Evolutionary conservation across 1,140 invertebrate genomes (phyloP).

Genomic region (Nasonia giraulti): DNA sequence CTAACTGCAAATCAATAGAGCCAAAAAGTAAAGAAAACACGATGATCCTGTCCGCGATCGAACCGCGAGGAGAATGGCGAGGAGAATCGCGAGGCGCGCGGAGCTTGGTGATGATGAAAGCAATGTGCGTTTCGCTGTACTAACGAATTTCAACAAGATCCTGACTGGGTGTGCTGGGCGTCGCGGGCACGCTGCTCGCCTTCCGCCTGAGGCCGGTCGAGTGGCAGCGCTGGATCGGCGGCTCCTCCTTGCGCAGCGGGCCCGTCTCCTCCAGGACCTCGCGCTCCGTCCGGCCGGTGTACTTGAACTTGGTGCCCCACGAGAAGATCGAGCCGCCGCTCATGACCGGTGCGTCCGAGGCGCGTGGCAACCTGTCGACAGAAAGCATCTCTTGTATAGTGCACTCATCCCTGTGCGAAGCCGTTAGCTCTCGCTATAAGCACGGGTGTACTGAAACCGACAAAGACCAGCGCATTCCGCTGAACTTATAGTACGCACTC

Average conservation of each 20-base stretch:
- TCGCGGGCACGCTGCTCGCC: conserved; percentile 88
- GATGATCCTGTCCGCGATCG: not conserved
- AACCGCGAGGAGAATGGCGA: not conserved
- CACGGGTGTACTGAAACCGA: no score
- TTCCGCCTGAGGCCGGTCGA: conserved; percentile 81
- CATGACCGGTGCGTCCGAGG: conserved; percentile 90
- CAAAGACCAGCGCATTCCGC: no score
- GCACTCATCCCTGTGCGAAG: no score
- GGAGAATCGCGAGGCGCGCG: not conserved
- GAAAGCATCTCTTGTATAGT: no score
- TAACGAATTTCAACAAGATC: conserved; percentile 73
- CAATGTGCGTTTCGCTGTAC: conserved; percentile 56
- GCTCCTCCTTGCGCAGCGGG: conserved; percentile 76
- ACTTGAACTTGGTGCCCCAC: conserved; percentile 94
- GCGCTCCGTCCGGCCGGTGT: conserved; percentile 89
- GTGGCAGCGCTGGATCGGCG: conserved; percentile 76
- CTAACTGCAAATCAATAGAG: not conserved
- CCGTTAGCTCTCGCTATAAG: no score
- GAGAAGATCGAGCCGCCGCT: conserved; percentile 96
- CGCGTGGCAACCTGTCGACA: conserved; percentile 84
- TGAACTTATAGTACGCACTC: no score
- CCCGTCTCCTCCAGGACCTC: conserved; percentile 87
- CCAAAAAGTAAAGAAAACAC: not conserved
- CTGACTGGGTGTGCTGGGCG: conserved; percentile 84
- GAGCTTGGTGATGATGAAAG: conserved; percentile 43